A percentile compares a stretch with the other conserved stretches of the same genome.
Evolutionary conservation across 2,797 vertebrate genomes (phyloP).

Genomic region (Labroides dimidiatus): DNA sequence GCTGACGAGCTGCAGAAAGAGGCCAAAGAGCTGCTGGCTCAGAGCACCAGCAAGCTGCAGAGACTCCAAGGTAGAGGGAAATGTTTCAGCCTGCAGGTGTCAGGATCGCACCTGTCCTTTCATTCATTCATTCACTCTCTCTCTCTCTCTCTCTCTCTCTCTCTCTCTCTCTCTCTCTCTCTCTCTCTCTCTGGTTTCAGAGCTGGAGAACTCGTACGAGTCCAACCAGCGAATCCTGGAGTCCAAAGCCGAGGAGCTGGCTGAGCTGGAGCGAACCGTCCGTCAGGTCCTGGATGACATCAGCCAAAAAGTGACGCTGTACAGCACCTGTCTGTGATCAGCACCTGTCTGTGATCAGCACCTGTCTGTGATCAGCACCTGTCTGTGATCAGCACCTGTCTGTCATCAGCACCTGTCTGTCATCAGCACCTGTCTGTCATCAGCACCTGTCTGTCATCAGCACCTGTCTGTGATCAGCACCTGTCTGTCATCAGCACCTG

Average conservation of each 20-base stretch:
- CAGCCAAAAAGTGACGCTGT: slow-evolving; percentile 91
- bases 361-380: no score
- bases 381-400: no score
- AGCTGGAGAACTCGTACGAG: slow-evolving; percentile 90
- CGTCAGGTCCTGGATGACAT: slow-evolving; percentile 89
- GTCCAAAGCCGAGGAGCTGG: slow-evolving; percentile 89
- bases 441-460: no score
- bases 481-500: no score
- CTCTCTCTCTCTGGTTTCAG: slow-evolving; percentile 72
- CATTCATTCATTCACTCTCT: no score
- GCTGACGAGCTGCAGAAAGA: slow-evolving; percentile 89
- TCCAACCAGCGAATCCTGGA: slow-evolving; percentile 90
- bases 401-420: no score
- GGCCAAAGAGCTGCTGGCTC: slow-evolving; percentile 88
- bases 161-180: no score
- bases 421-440: no score
- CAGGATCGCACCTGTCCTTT: no score
- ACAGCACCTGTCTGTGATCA: slow-evolving; percentile 88
- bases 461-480: slow-evolving; percentile 83
- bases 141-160: no score
- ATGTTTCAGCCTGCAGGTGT: no score
- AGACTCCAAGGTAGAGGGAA: slow-evolving; percentile 90
- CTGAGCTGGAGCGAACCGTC: slow-evolving; percentile 86
- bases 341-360: no score
- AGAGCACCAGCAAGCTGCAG: slow-evolving; percentile 90